Percentiles rank a stretch among this genome's conserved stretches.
Evolutionary conservation across 2,113 vertebrate species (phyloP).

Genomic region (Scortum barcoo): DNA sequence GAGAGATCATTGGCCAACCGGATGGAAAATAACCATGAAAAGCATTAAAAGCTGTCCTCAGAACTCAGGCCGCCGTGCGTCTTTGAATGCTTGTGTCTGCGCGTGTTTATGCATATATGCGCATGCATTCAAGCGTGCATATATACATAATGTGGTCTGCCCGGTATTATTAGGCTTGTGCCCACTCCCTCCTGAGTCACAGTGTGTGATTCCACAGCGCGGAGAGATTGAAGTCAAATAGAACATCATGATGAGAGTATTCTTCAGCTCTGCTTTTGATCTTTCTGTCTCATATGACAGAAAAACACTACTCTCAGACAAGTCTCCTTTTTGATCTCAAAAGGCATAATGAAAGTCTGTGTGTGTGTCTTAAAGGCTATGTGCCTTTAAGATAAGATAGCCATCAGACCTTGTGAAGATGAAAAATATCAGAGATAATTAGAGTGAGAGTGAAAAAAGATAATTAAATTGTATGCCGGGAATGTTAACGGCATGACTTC

Average conservation of each 20-base stretch:
- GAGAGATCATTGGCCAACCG: conserved; percentile 29
- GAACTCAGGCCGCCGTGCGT: conserved; percentile 21
- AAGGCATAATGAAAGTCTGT: conserved; percentile 71
- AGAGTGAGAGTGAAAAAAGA: conserved; percentile 68
- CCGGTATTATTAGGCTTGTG: conserved; percentile 28
- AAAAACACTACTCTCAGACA: conserved; percentile 65
- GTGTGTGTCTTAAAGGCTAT: conserved; percentile 31
- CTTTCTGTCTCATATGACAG: conserved; percentile 67
- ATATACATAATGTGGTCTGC: conserved; percentile 27
- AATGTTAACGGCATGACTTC: conserved; percentile 67
- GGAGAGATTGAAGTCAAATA: conserved; percentile 66
- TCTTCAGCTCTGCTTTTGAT: conserved; percentile 71
- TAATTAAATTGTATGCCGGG: conserved; percentile 76
- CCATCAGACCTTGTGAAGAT: conserved; percentile 74
- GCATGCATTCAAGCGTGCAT: conserved; percentile 28
- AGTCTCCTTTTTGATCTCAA: conserved; percentile 66
- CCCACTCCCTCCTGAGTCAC: conserved; percentile 8
- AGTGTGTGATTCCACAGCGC: conserved; percentile 49
- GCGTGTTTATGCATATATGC: conserved; percentile 30
- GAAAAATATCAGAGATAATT: conserved; percentile 80
- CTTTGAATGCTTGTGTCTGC: conserved; percentile 16
- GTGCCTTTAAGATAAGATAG: conserved; percentile 73
- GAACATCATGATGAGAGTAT: conserved; percentile 69
- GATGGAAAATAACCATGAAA: conserved; percentile 56
- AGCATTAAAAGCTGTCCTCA: conserved; percentile 50